phyloP scores from a whole-genome alignment of 2,888 invertebrate genomes.

The Helicoverpa assulta region DNA sequence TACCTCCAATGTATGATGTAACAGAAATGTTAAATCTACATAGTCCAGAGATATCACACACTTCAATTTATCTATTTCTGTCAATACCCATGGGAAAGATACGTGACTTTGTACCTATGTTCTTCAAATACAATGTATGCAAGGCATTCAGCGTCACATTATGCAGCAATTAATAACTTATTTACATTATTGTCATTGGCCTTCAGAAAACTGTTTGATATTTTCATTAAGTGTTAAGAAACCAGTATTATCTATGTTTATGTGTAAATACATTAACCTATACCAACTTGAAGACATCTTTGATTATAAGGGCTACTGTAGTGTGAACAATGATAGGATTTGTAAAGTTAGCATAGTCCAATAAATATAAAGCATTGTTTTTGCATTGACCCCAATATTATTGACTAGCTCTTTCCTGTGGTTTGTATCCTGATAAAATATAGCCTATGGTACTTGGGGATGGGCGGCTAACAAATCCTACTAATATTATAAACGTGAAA shows the following conservation, averaged over 20 bases:
- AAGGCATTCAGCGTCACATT: slow-evolving; percentile 10
- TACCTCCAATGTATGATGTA: too few species aligned
- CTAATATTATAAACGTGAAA: too few species aligned
- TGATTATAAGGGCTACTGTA: neutral
- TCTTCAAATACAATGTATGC: slow-evolving; percentile 12
- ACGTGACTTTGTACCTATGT: neutral
- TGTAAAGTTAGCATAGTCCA: neutral
- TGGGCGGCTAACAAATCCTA: too few species aligned
- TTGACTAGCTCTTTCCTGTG: too few species aligned
- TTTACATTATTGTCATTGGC: slow-evolving; percentile 15
- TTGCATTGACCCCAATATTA: neutral
- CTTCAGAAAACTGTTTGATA: slow-evolving; percentile 40
- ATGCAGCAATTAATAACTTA: slow-evolving; percentile 23
- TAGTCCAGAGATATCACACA: neutral
- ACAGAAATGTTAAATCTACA: neutral
- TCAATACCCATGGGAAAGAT: neutral
- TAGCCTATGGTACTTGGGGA: too few species aligned
- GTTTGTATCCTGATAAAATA: too few species aligned
- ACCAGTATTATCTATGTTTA: slow-evolving; percentile 32
- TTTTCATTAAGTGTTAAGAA: slow-evolving; percentile 33
- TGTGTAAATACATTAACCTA: slow-evolving; percentile 19
- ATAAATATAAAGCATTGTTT: neutral
- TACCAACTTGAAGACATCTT: neutral
- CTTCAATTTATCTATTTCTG: neutral
- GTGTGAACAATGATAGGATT: neutral